Percentiles rank a stretch among this genome's conserved stretches.
phyloP scores from a whole-genome alignment of 2,113 vertebrate species.

The human region GRCh38 chr1:87523501-87524000 shows the following conservation, averaged over 20 bases:
- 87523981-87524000: conserved; percentile 66
- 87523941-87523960: conserved; percentile 64
- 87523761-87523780: neutral
- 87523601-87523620: conserved; percentile 75
- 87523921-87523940: conserved; percentile 68
- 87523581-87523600: conserved; percentile 85
- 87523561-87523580: conserved; percentile 74
- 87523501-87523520: conserved; percentile 49
- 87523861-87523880: neutral
- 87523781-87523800: neutral
- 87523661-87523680: conserved; percentile 28
- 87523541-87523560: conserved; percentile 66
- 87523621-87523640: conserved; percentile 72
- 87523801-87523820: neutral
- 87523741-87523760: neutral
- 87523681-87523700: conserved; percentile 42
- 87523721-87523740: neutral
- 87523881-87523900: conserved; percentile 26
- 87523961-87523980: conserved; percentile 43
- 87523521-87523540: conserved; percentile 67
- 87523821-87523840: neutral
- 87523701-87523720: neutral
- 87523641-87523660: conserved; percentile 49
- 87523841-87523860: neutral
- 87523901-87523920: conserved; percentile 54